Evolutionary conservation across 2,797 vertebrate species (phyloP).

Genomic region (Fistularia tabacaria): DNA sequence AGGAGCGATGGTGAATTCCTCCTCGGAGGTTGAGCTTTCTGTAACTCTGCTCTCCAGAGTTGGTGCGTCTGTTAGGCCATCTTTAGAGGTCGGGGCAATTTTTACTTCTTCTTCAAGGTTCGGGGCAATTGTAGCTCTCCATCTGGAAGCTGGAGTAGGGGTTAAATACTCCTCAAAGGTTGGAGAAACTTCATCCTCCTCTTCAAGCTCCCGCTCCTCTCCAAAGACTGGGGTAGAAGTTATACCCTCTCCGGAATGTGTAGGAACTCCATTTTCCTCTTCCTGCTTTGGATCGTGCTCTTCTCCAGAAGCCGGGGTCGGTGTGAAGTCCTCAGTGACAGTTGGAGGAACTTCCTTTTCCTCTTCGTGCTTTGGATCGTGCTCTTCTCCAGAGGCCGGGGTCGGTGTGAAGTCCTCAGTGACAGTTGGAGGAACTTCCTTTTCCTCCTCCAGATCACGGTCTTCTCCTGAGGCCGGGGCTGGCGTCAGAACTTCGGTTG

Average conservation of each 20-base stretch:
- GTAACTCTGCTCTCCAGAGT: background rate
- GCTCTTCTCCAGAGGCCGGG: slow-evolving; percentile 7
- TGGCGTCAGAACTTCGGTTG: background rate
- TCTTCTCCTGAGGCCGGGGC: slow-evolving; percentile 1
- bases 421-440: background rate
- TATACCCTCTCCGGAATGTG: too few species aligned
- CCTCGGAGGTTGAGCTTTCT: background rate
- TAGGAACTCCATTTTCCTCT: too few species aligned
- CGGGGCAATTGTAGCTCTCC: background rate
- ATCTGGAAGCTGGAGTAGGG: background rate
- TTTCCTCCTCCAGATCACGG: slow-evolving; percentile 4
- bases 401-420: background rate
- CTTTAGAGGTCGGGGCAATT: background rate
- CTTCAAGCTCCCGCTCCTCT: background rate
- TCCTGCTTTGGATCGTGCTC: too few species aligned
- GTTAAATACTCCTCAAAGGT: background rate
- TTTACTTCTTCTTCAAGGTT: background rate
- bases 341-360: too few species aligned
- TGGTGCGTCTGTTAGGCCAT: background rate
- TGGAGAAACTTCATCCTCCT: background rate
- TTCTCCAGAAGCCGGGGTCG: too few species aligned
- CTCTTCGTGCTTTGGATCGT: background rate
- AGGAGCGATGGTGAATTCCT: slow-evolving; percentile 54
- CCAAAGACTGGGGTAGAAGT: too few species aligned
- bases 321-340: too few species aligned